phyloP scores from a whole-genome alignment of 2,797 vertebrate species.

The Myioborus miniatus region DNA sequence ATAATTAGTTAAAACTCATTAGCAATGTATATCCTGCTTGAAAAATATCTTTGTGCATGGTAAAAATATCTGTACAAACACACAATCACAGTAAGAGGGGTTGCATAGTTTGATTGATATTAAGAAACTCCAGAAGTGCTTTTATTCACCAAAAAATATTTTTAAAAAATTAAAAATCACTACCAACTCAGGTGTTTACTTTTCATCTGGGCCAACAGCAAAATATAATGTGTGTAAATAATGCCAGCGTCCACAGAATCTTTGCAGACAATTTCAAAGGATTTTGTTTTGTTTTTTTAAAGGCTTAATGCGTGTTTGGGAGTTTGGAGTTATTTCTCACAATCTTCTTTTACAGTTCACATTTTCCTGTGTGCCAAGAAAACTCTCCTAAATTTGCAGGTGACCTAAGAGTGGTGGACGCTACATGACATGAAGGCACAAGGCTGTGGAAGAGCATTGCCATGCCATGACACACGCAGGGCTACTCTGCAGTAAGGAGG shows the following conservation, averaged over 20 bases:
- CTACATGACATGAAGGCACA: rapidly evolving
- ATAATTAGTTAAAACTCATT: not conserved
- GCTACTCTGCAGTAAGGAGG: not conserved
- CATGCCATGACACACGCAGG: rapidly evolving
- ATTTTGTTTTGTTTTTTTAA: not conserved
- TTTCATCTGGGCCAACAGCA: not conserved
- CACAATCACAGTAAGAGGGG: rapidly evolving
- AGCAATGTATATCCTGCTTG: not conserved
- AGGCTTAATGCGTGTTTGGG: not conserved
- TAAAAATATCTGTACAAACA: not conserved
- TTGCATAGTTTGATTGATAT: not conserved
- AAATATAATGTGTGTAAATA: not conserved
- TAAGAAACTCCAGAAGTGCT: not conserved
- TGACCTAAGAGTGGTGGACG: not conserved
- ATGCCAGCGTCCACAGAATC: not conserved
- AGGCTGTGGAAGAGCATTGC: not conserved
- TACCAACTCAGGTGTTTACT: not conserved
- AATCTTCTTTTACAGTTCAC: not conserved
- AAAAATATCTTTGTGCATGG: not conserved
- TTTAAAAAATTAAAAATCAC: not conserved
- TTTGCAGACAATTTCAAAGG: not conserved
- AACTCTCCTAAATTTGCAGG: not conserved
- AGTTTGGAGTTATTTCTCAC: not conserved
- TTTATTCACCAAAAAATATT: not conserved
- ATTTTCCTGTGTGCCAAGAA: not conserved